These are phyloP conservation scores for Drosophila birchii DNA, from an alignment of 2,888 invertebrate species.

Conservation along the genomic window DNA sequence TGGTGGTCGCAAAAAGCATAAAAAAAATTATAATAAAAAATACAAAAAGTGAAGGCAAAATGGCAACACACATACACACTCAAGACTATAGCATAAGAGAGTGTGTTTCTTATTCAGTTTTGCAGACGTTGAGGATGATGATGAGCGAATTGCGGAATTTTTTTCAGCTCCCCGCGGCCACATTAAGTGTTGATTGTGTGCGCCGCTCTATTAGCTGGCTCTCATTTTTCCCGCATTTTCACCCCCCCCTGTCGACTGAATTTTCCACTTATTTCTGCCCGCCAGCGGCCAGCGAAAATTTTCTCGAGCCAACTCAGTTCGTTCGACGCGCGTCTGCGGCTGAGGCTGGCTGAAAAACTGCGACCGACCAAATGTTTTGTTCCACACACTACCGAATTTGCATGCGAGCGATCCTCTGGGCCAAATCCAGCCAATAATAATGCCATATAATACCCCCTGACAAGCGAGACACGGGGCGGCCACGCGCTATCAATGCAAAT, in stretches of 20 bases:
- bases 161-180: conserved; percentile 71
- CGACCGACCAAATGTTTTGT: conserved; percentile 59
- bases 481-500: conserved; percentile 53
- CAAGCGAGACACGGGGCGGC: conserved; percentile 25
- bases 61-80: conserved; percentile 36
- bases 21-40: conserved; percentile 60
- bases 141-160: conserved; percentile 78
- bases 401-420: conserved; percentile 57
- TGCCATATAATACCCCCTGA: conserved; percentile 20
- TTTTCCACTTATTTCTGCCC: conserved; percentile 54
- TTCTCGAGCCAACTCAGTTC: conserved; percentile 75
- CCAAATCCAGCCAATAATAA: conserved; percentile 29
- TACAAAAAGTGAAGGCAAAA: conserved; percentile 25
- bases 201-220: conserved; percentile 78
- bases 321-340: conserved; percentile 78
- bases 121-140: conserved; percentile 56
- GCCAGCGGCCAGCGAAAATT: conserved; percentile 47
- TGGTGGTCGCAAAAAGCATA: conserved; percentile 18
- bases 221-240: conserved; percentile 23
- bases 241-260: conserved; percentile 5
- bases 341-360: conserved; percentile 51
- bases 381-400: conserved; percentile 61
- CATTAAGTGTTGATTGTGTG: conserved; percentile 80
- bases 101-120: conserved; percentile 16
- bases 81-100: conserved; percentile 57